These are phyloP conservation scores for Drosophila hamatofila DNA, from an alignment of 2,888 invertebrate genomes.

Conservation along the genomic window DNA sequence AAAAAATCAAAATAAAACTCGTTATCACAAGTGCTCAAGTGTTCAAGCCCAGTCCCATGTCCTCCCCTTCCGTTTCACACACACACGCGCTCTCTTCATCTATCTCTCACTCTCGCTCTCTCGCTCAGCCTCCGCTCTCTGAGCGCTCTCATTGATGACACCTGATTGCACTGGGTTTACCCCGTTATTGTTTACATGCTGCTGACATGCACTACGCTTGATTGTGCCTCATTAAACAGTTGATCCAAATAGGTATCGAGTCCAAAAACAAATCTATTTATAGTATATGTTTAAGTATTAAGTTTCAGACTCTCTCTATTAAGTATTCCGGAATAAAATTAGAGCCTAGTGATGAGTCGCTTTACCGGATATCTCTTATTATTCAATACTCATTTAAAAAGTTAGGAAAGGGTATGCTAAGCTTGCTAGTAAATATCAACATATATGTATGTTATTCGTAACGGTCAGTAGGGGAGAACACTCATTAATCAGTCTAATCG, in stretches of 20 bases:
- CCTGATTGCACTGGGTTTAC: slow-evolving; percentile 22
- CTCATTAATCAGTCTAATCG: background rate
- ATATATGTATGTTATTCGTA: background rate
- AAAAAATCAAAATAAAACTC: slow-evolving; percentile 51
- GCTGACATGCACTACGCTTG: background rate
- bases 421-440: background rate
- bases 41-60: slow-evolving; percentile 4
- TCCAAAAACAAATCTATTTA: background rate
- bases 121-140: slow-evolving; percentile 1
- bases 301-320: background rate
- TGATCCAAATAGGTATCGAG: slow-evolving; percentile 11
- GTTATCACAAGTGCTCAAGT: slow-evolving; percentile 56
- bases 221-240: background rate
- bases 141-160: slow-evolving; percentile 8
- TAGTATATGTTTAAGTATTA: background rate
- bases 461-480: background rate
- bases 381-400: background rate
- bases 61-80: slow-evolving; percentile 4
- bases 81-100: background rate
- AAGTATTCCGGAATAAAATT: background rate
- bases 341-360: background rate
- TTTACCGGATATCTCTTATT: slow-evolving; percentile 2
- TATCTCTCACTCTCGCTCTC: background rate
- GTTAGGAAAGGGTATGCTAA: background rate
- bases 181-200: slow-evolving; percentile 9